Conservation (phyloP, 1,140 invertebrate species). For the Pinna nobilis region DNA sequence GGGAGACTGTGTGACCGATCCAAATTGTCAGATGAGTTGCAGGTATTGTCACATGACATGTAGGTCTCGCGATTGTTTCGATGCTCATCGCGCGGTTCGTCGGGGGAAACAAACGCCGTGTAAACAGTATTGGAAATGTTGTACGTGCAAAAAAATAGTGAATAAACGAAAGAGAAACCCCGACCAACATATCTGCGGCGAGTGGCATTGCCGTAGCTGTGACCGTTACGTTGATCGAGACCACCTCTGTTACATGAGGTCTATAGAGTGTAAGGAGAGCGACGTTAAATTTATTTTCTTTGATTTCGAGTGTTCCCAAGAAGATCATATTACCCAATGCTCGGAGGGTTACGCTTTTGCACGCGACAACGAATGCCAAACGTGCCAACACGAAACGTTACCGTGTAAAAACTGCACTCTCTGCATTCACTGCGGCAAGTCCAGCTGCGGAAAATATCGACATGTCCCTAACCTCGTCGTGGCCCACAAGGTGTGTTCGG, state of each 20-base stretch:
- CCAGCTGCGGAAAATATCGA: constrained; percentile 13
- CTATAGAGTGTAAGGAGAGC: background rate
- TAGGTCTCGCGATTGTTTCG: constrained; percentile 19
- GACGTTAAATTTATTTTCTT: constrained; percentile 16
- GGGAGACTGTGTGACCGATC: background rate
- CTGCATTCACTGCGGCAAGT: constrained; percentile 9
- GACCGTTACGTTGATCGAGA: constrained; percentile 9
- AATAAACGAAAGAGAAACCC: background rate
- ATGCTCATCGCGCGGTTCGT: background rate
- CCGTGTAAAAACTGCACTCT: background rate
- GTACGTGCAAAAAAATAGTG: constrained; percentile 10
- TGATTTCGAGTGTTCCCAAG: constrained; percentile 27
- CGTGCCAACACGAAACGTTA: background rate
- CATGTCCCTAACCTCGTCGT: constrained; percentile 19
- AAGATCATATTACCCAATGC: constrained; percentile 10
- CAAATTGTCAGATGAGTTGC: constrained; percentile 13
- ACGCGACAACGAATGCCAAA: background rate
- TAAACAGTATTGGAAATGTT: constrained; percentile 14
- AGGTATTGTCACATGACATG: constrained; percentile 18
- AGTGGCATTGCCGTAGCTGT: constrained; percentile 8
- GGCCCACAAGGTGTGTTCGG: constrained; percentile 11
- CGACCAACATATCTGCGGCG: constrained; percentile 14
- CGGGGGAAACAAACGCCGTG: background rate
- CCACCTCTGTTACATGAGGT: constrained; percentile 25
- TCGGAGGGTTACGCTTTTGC: background rate